Evolutionary conservation across 2,113 vertebrate genomes (phyloP).

Genomic region (Phaethornis superciliosus): DNA sequence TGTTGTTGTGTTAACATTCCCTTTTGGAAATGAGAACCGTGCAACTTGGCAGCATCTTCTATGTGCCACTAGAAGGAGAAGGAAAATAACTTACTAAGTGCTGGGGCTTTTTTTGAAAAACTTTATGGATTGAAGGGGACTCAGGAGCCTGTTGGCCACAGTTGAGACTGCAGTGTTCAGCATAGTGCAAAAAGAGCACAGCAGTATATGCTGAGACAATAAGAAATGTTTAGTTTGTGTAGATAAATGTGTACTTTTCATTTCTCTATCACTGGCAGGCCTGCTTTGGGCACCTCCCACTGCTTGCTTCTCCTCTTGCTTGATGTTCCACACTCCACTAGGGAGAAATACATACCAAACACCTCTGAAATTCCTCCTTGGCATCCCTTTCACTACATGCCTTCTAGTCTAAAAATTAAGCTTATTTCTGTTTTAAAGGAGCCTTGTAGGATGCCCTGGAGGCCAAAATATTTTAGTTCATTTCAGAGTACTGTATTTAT

Average conservation of each 20-base stretch:
- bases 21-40: background rate
- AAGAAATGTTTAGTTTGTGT: background rate
- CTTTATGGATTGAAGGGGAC: constrained; percentile 31
- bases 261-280: background rate
- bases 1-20: background rate
- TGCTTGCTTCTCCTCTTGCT: background rate
- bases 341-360: background rate
- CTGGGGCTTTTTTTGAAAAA: constrained; percentile 49
- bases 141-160: constrained; percentile 1
- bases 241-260: background rate
- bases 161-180: background rate
- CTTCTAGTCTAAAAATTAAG: background rate
- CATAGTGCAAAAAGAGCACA: background rate
- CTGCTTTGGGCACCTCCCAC: background rate
- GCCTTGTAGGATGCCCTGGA: background rate
- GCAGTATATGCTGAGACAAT: background rate
- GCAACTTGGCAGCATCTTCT: constrained; percentile 6
- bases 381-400: background rate
- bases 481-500: background rate
- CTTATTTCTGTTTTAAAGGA: background rate
- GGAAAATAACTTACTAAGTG: constrained; percentile 53
- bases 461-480: background rate
- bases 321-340: background rate
- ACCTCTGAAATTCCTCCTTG: background rate
- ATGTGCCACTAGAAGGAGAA: constrained; percentile 30